Evolutionary conservation across 2,113 vertebrate species (phyloP).

Genomic region (Rhinopomastus cyanomelas): DNA sequence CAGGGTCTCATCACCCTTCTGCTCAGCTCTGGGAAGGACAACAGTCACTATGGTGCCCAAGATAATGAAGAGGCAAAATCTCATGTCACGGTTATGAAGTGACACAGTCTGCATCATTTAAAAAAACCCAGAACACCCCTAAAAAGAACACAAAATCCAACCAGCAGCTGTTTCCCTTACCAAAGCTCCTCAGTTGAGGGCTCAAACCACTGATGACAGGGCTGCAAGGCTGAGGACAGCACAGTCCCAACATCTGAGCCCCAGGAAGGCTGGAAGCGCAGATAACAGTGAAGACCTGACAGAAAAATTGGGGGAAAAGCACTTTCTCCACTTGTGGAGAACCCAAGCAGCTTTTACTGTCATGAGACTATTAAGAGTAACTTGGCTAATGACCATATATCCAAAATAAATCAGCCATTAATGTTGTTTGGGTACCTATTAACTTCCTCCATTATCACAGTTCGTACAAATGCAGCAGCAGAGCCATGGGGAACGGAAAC

Average conservation of each 20-base stretch:
- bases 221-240: neutral
- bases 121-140: neutral
- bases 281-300: neutral
- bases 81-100: neutral
- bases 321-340: neutral
- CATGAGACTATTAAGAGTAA: neutral
- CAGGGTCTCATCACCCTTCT: neutral
- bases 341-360: neutral
- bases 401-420: constrained; percentile 56
- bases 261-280: neutral
- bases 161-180: neutral
- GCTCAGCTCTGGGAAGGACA: neutral
- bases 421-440: constrained; percentile 32
- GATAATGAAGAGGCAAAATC: neutral
- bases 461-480: neutral
- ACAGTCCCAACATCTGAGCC: neutral
- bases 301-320: neutral
- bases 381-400: neutral
- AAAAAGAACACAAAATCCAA: neutral
- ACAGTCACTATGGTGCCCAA: neutral
- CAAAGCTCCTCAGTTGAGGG: neutral
- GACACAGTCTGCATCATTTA: neutral
- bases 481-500: neutral
- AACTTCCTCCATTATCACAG: constrained; percentile 9
- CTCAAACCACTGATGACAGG: neutral